Conservation (phyloP, 1,140 invertebrate genomes). For the Cotesia glomerata region DNA sequence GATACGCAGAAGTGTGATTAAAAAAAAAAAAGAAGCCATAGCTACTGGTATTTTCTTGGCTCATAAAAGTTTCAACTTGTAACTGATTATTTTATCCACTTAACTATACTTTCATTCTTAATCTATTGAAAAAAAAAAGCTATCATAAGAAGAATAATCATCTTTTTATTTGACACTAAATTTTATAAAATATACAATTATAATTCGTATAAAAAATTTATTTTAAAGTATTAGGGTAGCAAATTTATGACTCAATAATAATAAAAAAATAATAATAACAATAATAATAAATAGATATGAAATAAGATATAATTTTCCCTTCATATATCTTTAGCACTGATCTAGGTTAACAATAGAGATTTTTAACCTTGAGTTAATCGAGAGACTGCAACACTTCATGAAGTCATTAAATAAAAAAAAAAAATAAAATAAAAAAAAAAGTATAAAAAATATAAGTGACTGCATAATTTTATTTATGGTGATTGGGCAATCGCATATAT, state of each 20-base stretch:
- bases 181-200: too few relatives aligned
- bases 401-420: too few relatives aligned
- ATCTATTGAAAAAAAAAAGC: background rate
- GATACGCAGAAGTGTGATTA: background rate
- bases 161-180: too few relatives aligned
- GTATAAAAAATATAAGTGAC: too few relatives aligned
- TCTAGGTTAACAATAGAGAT: conserved; percentile 20
- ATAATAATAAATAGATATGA: too few relatives aligned
- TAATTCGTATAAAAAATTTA: too few relatives aligned
- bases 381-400: background rate
- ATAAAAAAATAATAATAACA: background rate
- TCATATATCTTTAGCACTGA: conserved; percentile 21
- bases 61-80: background rate
- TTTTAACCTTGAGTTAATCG: conserved; percentile 22
- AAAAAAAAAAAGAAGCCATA: conserved; percentile 15
- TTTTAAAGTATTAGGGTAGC: too few relatives aligned
- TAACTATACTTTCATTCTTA: background rate
- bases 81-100: background rate
- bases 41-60: conserved; percentile 23
- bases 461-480: too few relatives aligned
- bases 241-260: background rate
- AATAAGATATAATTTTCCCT: background rate
- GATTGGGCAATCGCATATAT: too few relatives aligned
- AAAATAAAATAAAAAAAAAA: too few relatives aligned
- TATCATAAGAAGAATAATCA: too few relatives aligned